Percentiles rank a stretch among this genome's conserved stretches.
Evolutionary conservation across 2,113 vertebrate genomes (phyloP).

Genomic region (Rhinoderma darwinii): DNA sequence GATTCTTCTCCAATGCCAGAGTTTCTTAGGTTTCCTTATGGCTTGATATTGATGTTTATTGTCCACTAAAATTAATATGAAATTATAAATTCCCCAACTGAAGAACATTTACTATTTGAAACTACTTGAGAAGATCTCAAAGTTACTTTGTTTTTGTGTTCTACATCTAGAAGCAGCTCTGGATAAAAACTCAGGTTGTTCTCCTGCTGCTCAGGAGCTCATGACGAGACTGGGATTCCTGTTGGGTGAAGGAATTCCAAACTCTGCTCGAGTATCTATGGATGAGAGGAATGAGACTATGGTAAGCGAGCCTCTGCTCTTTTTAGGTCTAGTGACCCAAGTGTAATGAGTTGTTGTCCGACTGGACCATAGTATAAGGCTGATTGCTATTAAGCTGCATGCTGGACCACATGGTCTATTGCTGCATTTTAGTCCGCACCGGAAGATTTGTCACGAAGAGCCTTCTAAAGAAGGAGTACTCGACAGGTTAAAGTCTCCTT

Average conservation of each 20-base stretch:
- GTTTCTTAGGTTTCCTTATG: background rate
- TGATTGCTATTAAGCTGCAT: too few relatives aligned
- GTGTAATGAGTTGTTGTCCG: background rate
- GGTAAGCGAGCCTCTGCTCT: conserved; percentile 76
- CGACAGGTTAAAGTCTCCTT: background rate
- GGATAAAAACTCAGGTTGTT: conserved; percentile 87
- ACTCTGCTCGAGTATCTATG: conserved; percentile 87
- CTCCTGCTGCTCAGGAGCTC: conserved; percentile 95
- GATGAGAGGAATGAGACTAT: conserved; percentile 94
- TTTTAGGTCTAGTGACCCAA: background rate
- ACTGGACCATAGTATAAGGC: too few relatives aligned
- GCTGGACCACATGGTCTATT: too few relatives aligned
- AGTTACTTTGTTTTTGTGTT: conserved; percentile 44
- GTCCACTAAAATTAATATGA: background rate
- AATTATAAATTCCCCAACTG: background rate
- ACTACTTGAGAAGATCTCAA: background rate
- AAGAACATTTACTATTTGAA: background rate
- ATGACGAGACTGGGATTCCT: conserved; percentile 98
- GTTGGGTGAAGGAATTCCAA: conserved; percentile 96
- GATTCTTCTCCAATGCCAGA: background rate
- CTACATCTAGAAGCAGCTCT: conserved; percentile 82
- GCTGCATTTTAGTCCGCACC: too few relatives aligned
- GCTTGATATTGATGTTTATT: background rate
- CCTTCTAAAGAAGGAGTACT: too few relatives aligned
- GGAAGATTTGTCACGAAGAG: too few relatives aligned